These are phyloP conservation scores for Phylloscopus collybita DNA, from an alignment of 2,797 vertebrate species.

Conservation along the genomic window DNA sequence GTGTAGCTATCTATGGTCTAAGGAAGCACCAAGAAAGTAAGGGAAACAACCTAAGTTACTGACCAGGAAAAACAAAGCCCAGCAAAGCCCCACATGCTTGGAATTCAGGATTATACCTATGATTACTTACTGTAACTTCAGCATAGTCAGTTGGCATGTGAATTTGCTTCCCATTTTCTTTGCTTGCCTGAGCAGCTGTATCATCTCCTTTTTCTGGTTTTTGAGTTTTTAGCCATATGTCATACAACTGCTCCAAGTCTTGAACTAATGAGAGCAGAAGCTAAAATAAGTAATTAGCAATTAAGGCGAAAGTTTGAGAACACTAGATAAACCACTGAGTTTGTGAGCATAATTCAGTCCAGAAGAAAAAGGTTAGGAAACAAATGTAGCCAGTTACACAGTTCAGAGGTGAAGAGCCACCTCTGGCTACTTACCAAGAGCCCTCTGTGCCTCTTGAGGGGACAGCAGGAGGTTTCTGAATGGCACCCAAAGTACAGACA, in stretches of 20 bases:
- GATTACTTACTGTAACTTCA: conserved; percentile 83
- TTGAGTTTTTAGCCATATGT: conserved; percentile 93
- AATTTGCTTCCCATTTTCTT: conserved; percentile 94
- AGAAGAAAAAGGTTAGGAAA: background rate
- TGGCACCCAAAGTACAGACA: background rate
- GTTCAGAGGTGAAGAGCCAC: background rate
- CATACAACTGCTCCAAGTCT: conserved; percentile 97
- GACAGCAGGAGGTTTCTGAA: background rate
- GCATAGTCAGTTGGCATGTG: conserved; percentile 98
- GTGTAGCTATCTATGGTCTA: background rate
- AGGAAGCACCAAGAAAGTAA: background rate
- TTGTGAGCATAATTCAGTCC: conserved; percentile 1
- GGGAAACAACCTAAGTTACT: background rate
- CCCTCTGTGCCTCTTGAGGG: background rate
- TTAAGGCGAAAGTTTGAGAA: conserved; percentile 43
- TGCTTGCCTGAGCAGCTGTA: conserved; percentile 76
- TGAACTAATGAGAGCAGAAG: conserved; percentile 84
- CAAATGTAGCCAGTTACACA: background rate
- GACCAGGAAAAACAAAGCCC: background rate
- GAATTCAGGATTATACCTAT: background rate
- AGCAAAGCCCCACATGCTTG: rapidly evolving
- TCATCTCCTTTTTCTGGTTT: conserved; percentile 90
- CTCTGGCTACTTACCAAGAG: background rate
- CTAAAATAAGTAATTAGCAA: conserved; percentile 61
- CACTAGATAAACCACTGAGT: conserved; percentile 13